Evolutionary conservation across 2,113 vertebrate species (phyloP).

Genomic region (Nipponia nippon): DNA sequence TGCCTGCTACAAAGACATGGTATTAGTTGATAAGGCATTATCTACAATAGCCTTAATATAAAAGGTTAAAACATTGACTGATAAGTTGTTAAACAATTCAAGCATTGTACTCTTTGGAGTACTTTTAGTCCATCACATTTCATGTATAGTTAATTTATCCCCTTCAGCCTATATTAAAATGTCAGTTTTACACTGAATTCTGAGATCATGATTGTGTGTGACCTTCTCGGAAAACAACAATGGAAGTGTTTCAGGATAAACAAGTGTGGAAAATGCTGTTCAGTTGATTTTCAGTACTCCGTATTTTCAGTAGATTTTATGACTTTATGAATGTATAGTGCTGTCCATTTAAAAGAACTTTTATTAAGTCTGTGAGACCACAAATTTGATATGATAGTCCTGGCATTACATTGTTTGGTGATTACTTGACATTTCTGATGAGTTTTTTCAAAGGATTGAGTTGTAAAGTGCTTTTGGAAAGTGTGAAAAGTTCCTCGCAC

Average conservation of each 20-base stretch:
- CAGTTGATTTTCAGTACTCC: background rate
- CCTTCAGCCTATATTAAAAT: slow-evolving; percentile 37
- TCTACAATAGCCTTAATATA: background rate
- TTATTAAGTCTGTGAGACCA: background rate
- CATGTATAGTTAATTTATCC: slow-evolving; percentile 32
- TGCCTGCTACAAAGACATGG: background rate
- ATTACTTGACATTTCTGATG: background rate
- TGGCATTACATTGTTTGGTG: background rate
- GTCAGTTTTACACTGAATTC: slow-evolving; percentile 42
- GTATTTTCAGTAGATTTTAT: slow-evolving; percentile 2
- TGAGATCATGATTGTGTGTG: slow-evolving; percentile 14
- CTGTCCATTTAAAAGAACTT: background rate
- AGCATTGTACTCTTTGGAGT: background rate
- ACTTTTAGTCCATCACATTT: slow-evolving; percentile 11
- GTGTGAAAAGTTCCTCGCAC: background rate
- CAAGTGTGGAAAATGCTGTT: slow-evolving; percentile 41
- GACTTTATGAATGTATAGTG: background rate
- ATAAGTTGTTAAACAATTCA: background rate
- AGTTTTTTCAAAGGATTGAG: background rate
- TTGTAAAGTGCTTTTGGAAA: background rate
- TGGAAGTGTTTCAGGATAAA: slow-evolving; percentile 30
- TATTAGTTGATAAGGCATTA: background rate
- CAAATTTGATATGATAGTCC: background rate
- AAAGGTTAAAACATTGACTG: background rate
- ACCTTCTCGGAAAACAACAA: slow-evolving; percentile 24